These are phyloP conservation scores for Neoitamus cyanurus DNA, from an alignment of 2,888 invertebrate genomes.

Conservation along the genomic window DNA sequence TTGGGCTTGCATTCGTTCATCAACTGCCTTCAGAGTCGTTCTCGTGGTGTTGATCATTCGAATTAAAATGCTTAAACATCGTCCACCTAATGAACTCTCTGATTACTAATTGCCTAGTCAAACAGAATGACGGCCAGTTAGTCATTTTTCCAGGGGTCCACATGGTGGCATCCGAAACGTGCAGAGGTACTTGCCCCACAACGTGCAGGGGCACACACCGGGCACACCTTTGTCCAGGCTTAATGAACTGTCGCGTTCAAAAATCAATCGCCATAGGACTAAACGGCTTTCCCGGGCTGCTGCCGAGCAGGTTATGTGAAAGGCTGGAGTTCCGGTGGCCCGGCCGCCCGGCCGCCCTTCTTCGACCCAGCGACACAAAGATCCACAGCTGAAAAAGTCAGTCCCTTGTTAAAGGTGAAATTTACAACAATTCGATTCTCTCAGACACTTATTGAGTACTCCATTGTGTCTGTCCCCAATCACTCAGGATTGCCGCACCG, in stretches of 20 bases:
- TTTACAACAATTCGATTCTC: constrained; percentile 45
- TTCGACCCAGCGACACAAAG: not conserved
- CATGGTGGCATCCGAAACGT: constrained; percentile 30
- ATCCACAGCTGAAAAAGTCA: not conserved
- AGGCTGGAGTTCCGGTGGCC: constrained; percentile 12
- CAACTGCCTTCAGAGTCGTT: constrained; percentile 1
- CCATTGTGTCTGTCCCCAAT: constrained; percentile 44
- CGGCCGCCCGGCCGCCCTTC: not conserved
- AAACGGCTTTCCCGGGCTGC: constrained; percentile 12
- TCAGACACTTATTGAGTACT: constrained; percentile 42
- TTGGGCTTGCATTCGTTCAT: constrained; percentile 6
- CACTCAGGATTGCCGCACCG: constrained; percentile 44
- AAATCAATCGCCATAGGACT: constrained; percentile 43
- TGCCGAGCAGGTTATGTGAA: not conserved
- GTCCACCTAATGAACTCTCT: constrained; percentile 47
- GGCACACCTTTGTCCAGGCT: constrained; percentile 39
- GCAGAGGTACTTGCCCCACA: not conserved
- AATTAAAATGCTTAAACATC: constrained; percentile 45
- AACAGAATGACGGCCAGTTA: constrained; percentile 46
- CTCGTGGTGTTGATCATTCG: constrained; percentile 38
- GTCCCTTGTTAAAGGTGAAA: constrained; percentile 45
- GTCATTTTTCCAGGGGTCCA: constrained; percentile 44
- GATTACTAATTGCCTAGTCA: constrained; percentile 45
- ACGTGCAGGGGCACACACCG: not conserved
- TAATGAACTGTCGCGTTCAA: constrained; percentile 45